Evolutionary conservation across 2,888 invertebrate genomes (phyloP).

Genomic region (Folsomia manolachei): DNA sequence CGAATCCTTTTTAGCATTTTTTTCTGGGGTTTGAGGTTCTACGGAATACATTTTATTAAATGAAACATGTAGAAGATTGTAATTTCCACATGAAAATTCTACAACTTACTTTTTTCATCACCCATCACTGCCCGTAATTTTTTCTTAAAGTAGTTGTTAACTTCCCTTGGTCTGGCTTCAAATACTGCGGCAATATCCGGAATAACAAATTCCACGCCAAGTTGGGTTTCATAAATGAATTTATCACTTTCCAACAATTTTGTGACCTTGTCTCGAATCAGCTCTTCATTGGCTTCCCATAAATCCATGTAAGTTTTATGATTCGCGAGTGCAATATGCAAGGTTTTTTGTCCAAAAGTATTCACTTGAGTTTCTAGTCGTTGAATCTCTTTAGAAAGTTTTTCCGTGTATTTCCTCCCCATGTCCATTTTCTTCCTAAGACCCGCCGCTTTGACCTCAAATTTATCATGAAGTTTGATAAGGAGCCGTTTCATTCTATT

Average conservation of each 20-base stretch:
- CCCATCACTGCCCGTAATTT: too few species aligned
- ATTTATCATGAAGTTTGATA: conserved; percentile 41
- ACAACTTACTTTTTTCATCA: too few species aligned
- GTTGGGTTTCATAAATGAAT: conserved; percentile 43
- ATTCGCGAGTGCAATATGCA: conserved; percentile 33
- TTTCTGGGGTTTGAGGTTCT: too few species aligned
- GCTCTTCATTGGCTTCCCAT: conserved; percentile 43
- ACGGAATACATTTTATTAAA: too few species aligned
- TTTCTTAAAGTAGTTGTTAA: conserved; percentile 30
- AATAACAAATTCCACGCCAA: conserved; percentile 30
- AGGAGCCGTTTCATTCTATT: conserved; percentile 45
- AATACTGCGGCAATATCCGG: conserved; percentile 26
- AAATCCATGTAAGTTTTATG: conserved; percentile 46
- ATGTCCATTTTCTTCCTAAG: conserved; percentile 27
- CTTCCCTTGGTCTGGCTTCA: conserved; percentile 36
- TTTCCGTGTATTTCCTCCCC: conserved; percentile 31
- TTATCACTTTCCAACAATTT: conserved; percentile 40
- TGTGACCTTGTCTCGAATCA: conserved; percentile 36
- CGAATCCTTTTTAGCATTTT: not conserved
- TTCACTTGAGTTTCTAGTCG: conserved; percentile 29
- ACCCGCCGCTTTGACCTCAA: conserved; percentile 24
- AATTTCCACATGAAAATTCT: too few species aligned
- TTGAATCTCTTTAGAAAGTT: conserved; percentile 37
- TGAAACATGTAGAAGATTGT: too few species aligned
- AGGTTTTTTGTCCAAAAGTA: conserved; percentile 33